Evolutionary conservation across 2,888 invertebrate genomes (phyloP).

Genomic region (Drosophila glabriapex): DNA sequence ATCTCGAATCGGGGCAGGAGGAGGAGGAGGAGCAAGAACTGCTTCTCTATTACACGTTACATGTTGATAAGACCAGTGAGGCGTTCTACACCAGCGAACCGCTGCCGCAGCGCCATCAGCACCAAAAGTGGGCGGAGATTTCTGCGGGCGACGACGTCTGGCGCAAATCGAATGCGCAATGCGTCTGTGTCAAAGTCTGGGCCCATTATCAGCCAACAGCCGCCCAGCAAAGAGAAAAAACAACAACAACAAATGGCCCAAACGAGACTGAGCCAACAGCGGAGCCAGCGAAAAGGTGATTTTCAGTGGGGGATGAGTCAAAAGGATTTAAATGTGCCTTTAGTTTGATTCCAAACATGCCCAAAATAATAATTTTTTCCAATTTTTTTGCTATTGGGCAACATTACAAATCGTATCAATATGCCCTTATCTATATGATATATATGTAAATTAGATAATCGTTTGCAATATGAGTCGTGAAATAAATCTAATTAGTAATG

Average conservation of each 20-base stretch:
- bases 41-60: constrained; percentile 92
- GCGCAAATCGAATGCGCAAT: constrained; percentile 86
- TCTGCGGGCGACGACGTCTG: constrained; percentile 87
- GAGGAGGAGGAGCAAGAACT: constrained; percentile 47
- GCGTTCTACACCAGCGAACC: constrained; percentile 94
- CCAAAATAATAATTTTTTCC: neutral
- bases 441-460: neutral
- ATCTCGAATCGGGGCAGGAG: constrained; percentile 10
- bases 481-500: constrained; percentile 7
- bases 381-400: too few species aligned
- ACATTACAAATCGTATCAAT: neutral
- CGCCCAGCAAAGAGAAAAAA: neutral
- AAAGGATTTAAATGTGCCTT: neutral
- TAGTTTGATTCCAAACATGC: neutral
- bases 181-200: constrained; percentile 85
- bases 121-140: constrained; percentile 92
- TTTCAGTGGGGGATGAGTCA: neutral
- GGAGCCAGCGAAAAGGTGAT: constrained; percentile 19
- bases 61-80: constrained; percentile 92
- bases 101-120: constrained; percentile 88
- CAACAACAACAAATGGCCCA: constrained; percentile 13
- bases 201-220: constrained; percentile 62
- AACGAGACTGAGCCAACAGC: constrained; percentile 50
- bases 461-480: neutral
- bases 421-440: neutral